phyloP scores from a whole-genome alignment of 2,888 invertebrate species.

The Archaeoteleia sp. region DNA sequence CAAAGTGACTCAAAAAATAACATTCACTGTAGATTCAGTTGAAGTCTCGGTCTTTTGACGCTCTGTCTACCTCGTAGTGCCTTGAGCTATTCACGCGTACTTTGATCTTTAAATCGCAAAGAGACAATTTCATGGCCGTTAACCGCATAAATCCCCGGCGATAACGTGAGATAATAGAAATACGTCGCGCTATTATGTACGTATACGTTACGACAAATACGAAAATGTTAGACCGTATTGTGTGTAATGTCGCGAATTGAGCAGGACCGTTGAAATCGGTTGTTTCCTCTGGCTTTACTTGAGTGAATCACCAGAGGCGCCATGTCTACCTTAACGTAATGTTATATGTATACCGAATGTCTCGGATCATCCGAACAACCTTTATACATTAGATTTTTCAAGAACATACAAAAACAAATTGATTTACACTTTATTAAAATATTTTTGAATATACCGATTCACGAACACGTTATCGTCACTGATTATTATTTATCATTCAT shows the following conservation, averaged over 20 bases:
- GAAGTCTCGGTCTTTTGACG: conserved; percentile 15
- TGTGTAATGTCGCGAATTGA: conserved; percentile 23
- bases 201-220: conserved; percentile 26
- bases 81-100: conserved; percentile 32
- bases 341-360: conserved; percentile 44
- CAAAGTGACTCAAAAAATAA: neutral
- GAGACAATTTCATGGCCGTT: conserved; percentile 58
- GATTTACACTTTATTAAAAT: no score
- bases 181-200: conserved; percentile 19
- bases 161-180: conserved; percentile 52
- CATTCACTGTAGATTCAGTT: no score
- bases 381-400: no score
- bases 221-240: conserved; percentile 33
- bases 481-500: no score
- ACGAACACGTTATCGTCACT: no score
- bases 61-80: conserved; percentile 1
- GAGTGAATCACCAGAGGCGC: conserved; percentile 57
- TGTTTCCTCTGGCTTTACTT: conserved; percentile 38
- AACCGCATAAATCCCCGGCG: conserved; percentile 45
- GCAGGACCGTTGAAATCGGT: conserved; percentile 40
- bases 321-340: conserved; percentile 33
- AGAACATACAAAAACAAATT: no score
- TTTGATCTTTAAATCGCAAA: conserved; percentile 49
- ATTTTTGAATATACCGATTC: no score
- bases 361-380: no score